phyloP scores from a whole-genome alignment of 2,888 invertebrate genomes.

The Caenorhabditis angaria region DNA sequence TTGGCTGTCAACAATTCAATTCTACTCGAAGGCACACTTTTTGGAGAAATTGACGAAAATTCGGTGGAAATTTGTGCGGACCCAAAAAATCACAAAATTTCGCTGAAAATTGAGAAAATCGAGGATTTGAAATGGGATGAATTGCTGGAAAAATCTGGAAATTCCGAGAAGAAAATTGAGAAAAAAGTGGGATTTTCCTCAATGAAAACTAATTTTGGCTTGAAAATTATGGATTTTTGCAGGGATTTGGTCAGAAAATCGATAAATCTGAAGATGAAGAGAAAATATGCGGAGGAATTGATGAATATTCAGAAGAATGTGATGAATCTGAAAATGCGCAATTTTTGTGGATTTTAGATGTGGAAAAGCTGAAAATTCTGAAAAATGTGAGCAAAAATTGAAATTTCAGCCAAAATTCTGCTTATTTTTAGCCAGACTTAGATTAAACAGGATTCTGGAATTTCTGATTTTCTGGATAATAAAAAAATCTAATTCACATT shows the following conservation, averaged over 20 bases:
- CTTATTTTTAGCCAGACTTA: too few relatives aligned
- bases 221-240: not conserved
- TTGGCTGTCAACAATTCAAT: slow-evolving; percentile 13
- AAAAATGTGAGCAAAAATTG: slow-evolving; percentile 12
- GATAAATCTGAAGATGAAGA: not conserved
- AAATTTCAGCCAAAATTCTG: too few relatives aligned
- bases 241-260: slow-evolving; percentile 6
- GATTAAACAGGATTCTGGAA: too few relatives aligned
- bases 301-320: slow-evolving; percentile 31
- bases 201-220: not conserved
- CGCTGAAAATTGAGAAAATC: slow-evolving; percentile 20
- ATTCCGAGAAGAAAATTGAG: slow-evolving; percentile 1
- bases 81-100: slow-evolving; percentile 12
- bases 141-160: slow-evolving; percentile 32
- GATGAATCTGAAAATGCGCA: slow-evolving; percentile 24
- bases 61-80: slow-evolving; percentile 18
- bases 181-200: not conserved
- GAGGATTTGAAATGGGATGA: slow-evolving; percentile 34
- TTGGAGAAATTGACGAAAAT: slow-evolving; percentile 22
- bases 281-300: slow-evolving; percentile 12
- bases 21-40: slow-evolving; percentile 17
- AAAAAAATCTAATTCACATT: not conserved
- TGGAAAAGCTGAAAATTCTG: not conserved
- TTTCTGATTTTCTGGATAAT: not conserved
- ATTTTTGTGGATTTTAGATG: slow-evolving; percentile 19